Evolutionary conservation across 2,113 vertebrate species (phyloP).

Genomic region (Myiozetetes cayanensis): DNA sequence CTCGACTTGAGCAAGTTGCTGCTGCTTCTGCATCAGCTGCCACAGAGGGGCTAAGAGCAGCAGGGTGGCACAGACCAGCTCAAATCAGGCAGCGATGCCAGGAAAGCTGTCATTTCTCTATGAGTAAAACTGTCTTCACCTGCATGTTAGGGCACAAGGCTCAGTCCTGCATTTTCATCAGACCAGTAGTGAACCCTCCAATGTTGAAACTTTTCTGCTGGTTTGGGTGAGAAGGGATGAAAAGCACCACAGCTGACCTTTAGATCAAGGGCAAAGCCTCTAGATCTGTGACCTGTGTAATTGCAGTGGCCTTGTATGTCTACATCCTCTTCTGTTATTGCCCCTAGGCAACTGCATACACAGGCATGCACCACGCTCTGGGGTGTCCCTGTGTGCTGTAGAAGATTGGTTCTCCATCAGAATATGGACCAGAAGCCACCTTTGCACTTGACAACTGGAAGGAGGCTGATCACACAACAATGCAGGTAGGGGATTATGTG

Average conservation of each 20-base stretch:
- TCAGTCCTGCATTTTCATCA: neutral
- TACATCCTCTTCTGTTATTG: neutral
- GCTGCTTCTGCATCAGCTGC: neutral
- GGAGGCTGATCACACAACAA: neutral
- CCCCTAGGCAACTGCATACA: neutral
- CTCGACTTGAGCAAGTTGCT: neutral
- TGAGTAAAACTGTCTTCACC: neutral
- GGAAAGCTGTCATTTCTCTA: neutral
- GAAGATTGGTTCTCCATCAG: neutral
- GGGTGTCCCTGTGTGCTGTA: neutral
- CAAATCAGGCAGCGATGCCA: neutral
- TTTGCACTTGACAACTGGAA: neutral
- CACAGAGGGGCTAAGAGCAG: neutral
- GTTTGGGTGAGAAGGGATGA: neutral
- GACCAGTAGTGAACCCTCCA: neutral
- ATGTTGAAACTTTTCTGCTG: neutral
- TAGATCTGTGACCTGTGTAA: neutral
- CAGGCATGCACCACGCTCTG: rapidly evolving
- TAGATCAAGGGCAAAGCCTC: neutral
- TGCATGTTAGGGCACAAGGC: neutral
- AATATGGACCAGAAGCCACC: neutral
- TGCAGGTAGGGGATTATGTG: neutral
- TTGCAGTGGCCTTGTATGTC: neutral
- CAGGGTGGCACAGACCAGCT: neutral
- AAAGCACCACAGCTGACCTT: neutral